Evolutionary conservation across 2,888 invertebrate genomes (phyloP), one percentile per base, ranked within the genome.

Genomic region (Ectemnius continuus): DNA sequence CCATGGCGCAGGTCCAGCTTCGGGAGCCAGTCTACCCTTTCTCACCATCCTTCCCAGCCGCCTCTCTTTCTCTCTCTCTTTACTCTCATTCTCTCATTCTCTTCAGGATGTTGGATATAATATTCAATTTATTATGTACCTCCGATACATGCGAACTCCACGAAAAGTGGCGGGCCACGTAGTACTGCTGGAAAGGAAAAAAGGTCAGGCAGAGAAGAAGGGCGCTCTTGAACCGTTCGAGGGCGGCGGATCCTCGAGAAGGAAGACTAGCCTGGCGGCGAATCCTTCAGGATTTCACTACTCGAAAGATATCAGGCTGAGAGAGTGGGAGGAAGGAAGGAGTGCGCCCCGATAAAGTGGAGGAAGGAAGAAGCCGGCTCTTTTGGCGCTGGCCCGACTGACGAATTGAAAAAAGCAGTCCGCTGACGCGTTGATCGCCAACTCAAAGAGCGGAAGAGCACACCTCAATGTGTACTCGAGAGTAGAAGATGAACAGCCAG

Each of bases 51-150:
- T 48, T n/a, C 16, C 58, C 56, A 20, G 20, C 14, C 59, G n/a
- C 60, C 65, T 61, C 60, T 58, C 36, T 26, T 65, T 48, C 56
- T 64, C 11, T 26, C 67, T 48, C 48, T 45, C 48, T 47, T 14
- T 59, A n/a, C 60, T 64, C 71, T 36, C 73, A 62, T 69, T 56
- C 63, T 16, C 26, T 45, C 18, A 5, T 28, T 20, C 2, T n/a
- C 60, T 18, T 20, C 72, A 26, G 56, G 52, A 45, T 69, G 23
- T 23, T 58, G 62, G 71, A 79, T 83, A 79, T 84, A 77, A 86
- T 86, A 84, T 84, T 80, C 86, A 85, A 85, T 86, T 85, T 85
- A 82, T 86, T 84, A 83, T 74, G 79, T 77, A 78, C 67, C 76
- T 78, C 77, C 78, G 85, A 83, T 79, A 80, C 79, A 72, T 48